Percentiles rank a stretch among this genome's conserved stretches.
These are phyloP conservation scores for Platerodrilus igneus DNA, from an alignment of 2,888 invertebrate genomes.

Conservation along the genomic window DNA sequence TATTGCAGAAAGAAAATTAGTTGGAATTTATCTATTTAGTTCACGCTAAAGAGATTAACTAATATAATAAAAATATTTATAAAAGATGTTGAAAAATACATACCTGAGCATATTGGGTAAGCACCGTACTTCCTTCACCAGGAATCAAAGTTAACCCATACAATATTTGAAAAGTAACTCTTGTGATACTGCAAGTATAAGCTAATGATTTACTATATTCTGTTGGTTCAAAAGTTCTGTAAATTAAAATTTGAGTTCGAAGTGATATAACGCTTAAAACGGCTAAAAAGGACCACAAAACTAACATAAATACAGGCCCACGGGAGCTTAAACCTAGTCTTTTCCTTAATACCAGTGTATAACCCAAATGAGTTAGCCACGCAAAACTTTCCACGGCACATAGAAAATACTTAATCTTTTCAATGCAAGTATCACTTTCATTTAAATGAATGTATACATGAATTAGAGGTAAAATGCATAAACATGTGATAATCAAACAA, in stretches of 20 bases:
- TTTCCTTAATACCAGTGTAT: constrained; percentile 63
- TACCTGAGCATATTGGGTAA: constrained; percentile 53
- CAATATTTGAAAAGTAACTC: constrained; percentile 59
- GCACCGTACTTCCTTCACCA: constrained; percentile 50
- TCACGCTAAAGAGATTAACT: background rate
- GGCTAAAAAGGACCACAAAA: constrained; percentile 65
- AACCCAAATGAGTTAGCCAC: constrained; percentile 80
- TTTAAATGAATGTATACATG: constrained; percentile 62
- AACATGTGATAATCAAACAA: constrained; percentile 56
- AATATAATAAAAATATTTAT: constrained; percentile 16
- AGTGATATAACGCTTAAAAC: constrained; percentile 65
- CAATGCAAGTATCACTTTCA: constrained; percentile 49
- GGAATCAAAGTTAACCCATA: constrained; percentile 72
- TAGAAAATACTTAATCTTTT: constrained; percentile 66
- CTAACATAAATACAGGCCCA: constrained; percentile 65
- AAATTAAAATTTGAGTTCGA: constrained; percentile 57
- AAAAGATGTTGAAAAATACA: constrained; percentile 36
- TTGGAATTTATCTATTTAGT: no score
- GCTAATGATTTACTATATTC: constrained; percentile 44
- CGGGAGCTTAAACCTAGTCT: constrained; percentile 63
- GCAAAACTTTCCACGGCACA: constrained; percentile 67
- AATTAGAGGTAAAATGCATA: constrained; percentile 64
- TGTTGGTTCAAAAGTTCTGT: constrained; percentile 36
- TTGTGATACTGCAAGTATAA: constrained; percentile 59
- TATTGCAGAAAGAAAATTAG: no score